Conservation (phyloP, 2,113 vertebrate genomes). For the Alligator mississippiensis region DNA sequence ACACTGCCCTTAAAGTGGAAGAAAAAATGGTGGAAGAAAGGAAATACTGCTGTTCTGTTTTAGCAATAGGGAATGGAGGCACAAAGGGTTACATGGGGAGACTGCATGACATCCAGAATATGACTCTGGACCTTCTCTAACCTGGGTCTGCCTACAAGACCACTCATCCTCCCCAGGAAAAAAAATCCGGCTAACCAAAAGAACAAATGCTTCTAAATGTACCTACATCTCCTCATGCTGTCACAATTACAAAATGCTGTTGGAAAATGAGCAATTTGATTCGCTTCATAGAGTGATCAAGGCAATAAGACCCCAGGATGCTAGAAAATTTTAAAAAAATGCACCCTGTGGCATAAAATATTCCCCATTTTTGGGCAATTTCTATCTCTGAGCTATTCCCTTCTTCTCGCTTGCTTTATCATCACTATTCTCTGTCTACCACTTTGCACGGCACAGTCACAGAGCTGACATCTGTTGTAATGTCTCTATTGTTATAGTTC, state of each 20-base stretch:
- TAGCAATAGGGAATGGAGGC: neutral
- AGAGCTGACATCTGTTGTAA: conserved; percentile 47
- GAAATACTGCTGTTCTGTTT: neutral
- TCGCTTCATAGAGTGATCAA: neutral
- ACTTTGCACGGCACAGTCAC: neutral
- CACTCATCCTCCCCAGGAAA: neutral
- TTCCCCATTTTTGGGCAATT: neutral
- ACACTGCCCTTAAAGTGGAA: neutral
- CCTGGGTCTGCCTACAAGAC: neutral
- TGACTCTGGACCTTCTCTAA: neutral
- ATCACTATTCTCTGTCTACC: neutral
- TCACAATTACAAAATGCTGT: neutral
- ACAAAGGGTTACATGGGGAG: neutral
- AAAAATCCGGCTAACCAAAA: neutral
- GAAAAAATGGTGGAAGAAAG: neutral
- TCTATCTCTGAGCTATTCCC: neutral
- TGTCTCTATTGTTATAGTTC: conserved; percentile 4
- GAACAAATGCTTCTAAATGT: neutral
- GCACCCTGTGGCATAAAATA: neutral
- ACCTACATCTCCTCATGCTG: neutral
- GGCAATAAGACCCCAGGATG: neutral
- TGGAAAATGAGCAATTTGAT: neutral
- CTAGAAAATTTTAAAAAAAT: neutral
- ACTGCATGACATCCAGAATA: neutral
- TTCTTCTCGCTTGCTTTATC: neutral